These are phyloP conservation scores for Naso thynnoides DNA, from an alignment of 2,797 vertebrate genomes.

Conservation along the genomic window DNA sequence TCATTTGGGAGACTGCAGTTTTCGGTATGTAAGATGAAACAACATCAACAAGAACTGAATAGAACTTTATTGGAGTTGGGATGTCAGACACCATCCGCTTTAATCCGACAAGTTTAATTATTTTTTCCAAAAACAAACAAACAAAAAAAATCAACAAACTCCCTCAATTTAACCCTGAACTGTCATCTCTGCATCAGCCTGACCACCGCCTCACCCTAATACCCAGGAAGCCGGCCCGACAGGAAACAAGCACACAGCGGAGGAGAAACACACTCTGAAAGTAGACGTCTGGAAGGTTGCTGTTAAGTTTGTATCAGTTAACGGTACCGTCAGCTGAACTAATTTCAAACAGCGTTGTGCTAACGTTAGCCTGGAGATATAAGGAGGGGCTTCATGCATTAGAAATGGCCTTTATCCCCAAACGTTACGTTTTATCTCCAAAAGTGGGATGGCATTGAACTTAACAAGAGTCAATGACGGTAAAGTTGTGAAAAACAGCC, in stretches of 20 bases:
- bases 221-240: no score
- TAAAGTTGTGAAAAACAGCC: not conserved
- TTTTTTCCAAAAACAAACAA: no score
- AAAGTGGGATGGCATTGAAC: not conserved
- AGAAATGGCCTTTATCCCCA: slow-evolving; percentile 8
- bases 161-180: not conserved
- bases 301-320: not conserved
- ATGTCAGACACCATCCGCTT: no score
- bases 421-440: no score
- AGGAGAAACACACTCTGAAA: not conserved
- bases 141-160: no score
- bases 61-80: no score
- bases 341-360: not conserved
- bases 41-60: no score
- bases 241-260: not conserved
- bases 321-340: not conserved
- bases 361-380: not conserved
- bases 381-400: slow-evolving; percentile 53
- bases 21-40: no score
- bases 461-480: not conserved
- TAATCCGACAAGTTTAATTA: no score
- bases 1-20: no score
- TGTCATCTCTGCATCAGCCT: not conserved
- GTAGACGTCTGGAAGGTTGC: not conserved
- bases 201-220: no score